Conservation (phyloP, 2,113 vertebrate genomes). For the Syngnathus scovelli region DNA sequence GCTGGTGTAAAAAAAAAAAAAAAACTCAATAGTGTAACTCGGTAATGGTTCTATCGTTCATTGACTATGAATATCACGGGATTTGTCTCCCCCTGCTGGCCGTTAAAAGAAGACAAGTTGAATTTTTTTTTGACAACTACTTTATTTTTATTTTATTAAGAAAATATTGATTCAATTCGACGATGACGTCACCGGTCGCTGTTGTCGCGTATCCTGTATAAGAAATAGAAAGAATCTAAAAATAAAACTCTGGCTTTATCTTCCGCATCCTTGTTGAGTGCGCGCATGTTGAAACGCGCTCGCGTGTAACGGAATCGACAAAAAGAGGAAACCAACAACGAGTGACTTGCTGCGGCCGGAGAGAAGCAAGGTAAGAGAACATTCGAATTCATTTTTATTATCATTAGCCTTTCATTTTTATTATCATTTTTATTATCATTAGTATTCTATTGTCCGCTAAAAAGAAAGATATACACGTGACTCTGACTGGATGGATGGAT, state of each 20-base stretch:
- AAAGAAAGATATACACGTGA: too few relatives aligned
- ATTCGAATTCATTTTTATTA: neutral
- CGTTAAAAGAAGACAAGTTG: neutral
- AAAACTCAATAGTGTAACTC: too few relatives aligned
- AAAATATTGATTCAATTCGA: neutral
- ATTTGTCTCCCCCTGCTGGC: neutral
- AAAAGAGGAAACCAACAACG: constrained; percentile 2
- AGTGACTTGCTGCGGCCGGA: neutral
- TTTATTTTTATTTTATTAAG: neutral
- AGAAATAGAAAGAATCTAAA: neutral
- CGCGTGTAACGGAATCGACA: neutral
- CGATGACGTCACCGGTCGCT: neutral
- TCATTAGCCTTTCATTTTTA: neutral
- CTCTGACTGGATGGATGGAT: too few relatives aligned
- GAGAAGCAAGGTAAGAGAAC: neutral
- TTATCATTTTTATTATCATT: neutral
- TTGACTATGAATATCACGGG: neutral
- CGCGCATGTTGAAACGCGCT: neutral
- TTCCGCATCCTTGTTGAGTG: neutral
- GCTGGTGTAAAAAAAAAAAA: too few relatives aligned
- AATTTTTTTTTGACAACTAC: neutral
- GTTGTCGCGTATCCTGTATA: neutral
- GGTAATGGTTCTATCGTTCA: neutral
- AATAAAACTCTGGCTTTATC: neutral
- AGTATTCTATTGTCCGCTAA: too few relatives aligned